Percentiles rank a stretch among this genome's conserved stretches.
These are phyloP conservation scores for Phrynosoma platyrhinos DNA, from an alignment of 2,113 vertebrate genomes.

Conservation along the genomic window DNA sequence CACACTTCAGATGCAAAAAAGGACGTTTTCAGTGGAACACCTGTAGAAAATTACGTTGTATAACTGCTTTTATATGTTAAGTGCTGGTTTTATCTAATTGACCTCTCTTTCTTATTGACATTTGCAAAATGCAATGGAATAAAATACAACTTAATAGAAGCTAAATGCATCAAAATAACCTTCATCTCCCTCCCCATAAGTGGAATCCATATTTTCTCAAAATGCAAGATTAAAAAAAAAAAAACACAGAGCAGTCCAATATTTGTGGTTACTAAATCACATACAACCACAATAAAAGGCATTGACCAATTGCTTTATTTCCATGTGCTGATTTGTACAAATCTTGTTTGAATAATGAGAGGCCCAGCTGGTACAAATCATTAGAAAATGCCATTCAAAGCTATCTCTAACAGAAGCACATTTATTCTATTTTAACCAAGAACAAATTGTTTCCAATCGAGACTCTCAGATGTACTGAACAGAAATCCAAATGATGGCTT, in stretches of 20 bases:
- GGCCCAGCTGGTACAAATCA: constrained; percentile 59
- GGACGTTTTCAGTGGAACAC: constrained; percentile 30
- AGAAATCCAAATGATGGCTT: constrained; percentile 56
- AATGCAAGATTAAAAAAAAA: constrained; percentile 24
- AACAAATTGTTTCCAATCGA: constrained; percentile 69
- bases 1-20: neutral
- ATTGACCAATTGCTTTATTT: constrained; percentile 68
- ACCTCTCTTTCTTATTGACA: constrained; percentile 67
- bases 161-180: constrained; percentile 50
- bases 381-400: constrained; percentile 62
- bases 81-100: constrained; percentile 40
- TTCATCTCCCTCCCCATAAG: constrained; percentile 27
- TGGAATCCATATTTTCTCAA: constrained; percentile 43
- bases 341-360: constrained; percentile 67
- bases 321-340: constrained; percentile 60
- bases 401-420: constrained; percentile 64
- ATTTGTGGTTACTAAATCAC: constrained; percentile 32
- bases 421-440: constrained; percentile 61
- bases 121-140: constrained; percentile 66
- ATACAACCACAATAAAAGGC: constrained; percentile 61
- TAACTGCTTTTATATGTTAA: constrained; percentile 58
- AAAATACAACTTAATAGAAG: constrained; percentile 59
- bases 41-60: constrained; percentile 30
- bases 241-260: constrained; percentile 30
- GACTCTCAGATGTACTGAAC: constrained; percentile 61